phyloP scores from a whole-genome alignment of 2,797 vertebrate species.

The Spea hammondii region DNA sequence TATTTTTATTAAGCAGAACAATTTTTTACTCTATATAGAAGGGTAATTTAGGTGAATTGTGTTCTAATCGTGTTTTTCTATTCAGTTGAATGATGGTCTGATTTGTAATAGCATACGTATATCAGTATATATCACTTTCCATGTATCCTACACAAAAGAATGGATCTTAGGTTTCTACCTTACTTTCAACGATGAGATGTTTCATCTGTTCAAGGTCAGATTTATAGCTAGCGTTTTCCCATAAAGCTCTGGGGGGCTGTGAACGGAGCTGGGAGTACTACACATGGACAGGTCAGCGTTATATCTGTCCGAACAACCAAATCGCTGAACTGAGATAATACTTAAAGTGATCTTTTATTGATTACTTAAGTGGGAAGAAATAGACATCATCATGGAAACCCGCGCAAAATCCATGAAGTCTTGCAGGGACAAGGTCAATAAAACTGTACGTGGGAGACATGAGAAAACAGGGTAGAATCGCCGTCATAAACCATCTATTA shows the following conservation, averaged over 20 bases:
- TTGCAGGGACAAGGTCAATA: not conserved
- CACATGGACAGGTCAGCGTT: slow-evolving; percentile 1
- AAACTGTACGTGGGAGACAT: not conserved
- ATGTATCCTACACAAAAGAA: too few species aligned
- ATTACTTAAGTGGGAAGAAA: not conserved
- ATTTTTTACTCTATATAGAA: too few species aligned
- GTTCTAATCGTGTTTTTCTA: too few species aligned
- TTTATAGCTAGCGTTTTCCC: not conserved
- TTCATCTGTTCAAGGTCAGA: not conserved
- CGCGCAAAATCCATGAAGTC: not conserved
- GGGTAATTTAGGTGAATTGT: too few species aligned
- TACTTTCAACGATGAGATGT: not conserved
- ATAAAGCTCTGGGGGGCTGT: not conserved
- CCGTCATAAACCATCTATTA: not conserved
- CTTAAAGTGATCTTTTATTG: not conserved
- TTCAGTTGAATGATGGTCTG: too few species aligned
- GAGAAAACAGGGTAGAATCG: not conserved
- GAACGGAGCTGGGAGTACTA: not conserved
- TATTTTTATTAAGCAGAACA: too few species aligned
- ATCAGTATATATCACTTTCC: too few species aligned
- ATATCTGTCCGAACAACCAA: not conserved
- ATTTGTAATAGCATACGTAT: too few species aligned
- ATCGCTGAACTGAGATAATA: slow-evolving; percentile 3
- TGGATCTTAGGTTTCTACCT: not conserved
- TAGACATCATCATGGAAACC: slow-evolving; percentile 4